These are phyloP conservation scores for Tipula lateralis DNA, from an alignment of 2,888 invertebrate species.

Conservation along the genomic window DNA sequence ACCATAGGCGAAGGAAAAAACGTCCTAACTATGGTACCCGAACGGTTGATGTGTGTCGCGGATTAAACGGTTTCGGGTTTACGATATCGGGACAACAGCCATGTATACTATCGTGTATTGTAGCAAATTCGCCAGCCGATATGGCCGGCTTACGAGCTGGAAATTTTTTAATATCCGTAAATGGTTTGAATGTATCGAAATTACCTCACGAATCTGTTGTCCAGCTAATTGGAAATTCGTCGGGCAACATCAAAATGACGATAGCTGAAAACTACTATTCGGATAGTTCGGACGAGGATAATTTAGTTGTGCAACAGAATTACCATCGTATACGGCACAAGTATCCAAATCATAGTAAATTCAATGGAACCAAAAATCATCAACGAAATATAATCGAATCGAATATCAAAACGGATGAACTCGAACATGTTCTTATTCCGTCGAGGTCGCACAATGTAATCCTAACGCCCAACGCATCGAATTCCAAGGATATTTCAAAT, in stretches of 20 bases:
- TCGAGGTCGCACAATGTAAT: slow-evolving; percentile 38
- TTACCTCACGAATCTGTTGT: slow-evolving; percentile 92
- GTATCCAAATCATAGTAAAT: slow-evolving; percentile 33
- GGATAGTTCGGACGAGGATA: slow-evolving; percentile 77
- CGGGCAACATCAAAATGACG: slow-evolving; percentile 75
- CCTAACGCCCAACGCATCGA: slow-evolving; percentile 39
- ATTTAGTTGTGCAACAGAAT: slow-evolving; percentile 49
- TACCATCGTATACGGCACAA: slow-evolving; percentile 30
- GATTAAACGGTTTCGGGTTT: slow-evolving; percentile 91
- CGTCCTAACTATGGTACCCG: slow-evolving; percentile 57
- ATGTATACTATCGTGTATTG: slow-evolving; percentile 90
- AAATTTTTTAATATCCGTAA: slow-evolving; percentile 87
- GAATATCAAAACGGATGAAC: background rate
- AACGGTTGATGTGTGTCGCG: slow-evolving; percentile 74
- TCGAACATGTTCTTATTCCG: background rate
- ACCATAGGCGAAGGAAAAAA: slow-evolving; percentile 57
- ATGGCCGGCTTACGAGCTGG: slow-evolving; percentile 85
- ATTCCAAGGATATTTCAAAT: slow-evolving; percentile 47
- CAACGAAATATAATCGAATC: background rate
- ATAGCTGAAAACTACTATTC: slow-evolving; percentile 84
- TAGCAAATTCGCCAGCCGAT: slow-evolving; percentile 84
- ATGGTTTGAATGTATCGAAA: slow-evolving; percentile 86
- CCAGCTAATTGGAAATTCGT: slow-evolving; percentile 79
- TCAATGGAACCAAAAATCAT: slow-evolving; percentile 29
- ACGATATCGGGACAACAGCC: slow-evolving; percentile 96